Percentiles rank a stretch among this genome's conserved stretches.
These are phyloP conservation scores for Hyperopisus bebe DNA, from an alignment of 2,113 vertebrate species.

Conservation along the genomic window DNA sequence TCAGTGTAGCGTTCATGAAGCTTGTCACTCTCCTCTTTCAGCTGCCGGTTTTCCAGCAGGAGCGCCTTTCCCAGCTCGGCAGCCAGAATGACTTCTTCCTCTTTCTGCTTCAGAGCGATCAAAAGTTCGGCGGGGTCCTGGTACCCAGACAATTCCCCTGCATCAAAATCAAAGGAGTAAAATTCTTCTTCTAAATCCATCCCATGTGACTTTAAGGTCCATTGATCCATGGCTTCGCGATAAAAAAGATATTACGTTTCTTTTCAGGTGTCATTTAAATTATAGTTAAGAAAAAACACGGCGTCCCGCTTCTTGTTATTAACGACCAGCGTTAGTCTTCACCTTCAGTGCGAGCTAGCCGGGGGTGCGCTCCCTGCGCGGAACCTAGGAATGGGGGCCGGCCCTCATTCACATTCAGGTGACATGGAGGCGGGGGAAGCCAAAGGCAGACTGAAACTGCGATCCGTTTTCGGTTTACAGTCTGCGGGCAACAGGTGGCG, in stretches of 20 bases:
- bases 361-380: neutral
- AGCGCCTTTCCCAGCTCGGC: constrained; percentile 68
- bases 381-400: neutral
- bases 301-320: neutral
- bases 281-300: neutral
- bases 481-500: neutral
- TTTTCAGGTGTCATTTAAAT: neutral
- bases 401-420: neutral
- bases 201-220: constrained; percentile 47
- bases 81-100: constrained; percentile 67
- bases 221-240: constrained; percentile 44
- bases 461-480: neutral
- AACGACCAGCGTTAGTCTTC: neutral
- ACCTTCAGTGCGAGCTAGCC: neutral
- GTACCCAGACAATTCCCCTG: constrained; percentile 52
- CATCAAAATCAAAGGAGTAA: constrained; percentile 49
- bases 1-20: constrained; percentile 54
- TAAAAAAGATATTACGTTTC: neutral
- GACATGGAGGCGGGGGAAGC: neutral
- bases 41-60: constrained; percentile 62
- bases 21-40: constrained; percentile 53
- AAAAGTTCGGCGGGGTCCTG: constrained; percentile 56
- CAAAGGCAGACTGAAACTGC: neutral
- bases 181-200: constrained; percentile 56
- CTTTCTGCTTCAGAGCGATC: constrained; percentile 60